Evolutionary conservation across 1,140 invertebrate genomes (phyloP).

Genomic region (Andrena cerasifolii): DNA sequence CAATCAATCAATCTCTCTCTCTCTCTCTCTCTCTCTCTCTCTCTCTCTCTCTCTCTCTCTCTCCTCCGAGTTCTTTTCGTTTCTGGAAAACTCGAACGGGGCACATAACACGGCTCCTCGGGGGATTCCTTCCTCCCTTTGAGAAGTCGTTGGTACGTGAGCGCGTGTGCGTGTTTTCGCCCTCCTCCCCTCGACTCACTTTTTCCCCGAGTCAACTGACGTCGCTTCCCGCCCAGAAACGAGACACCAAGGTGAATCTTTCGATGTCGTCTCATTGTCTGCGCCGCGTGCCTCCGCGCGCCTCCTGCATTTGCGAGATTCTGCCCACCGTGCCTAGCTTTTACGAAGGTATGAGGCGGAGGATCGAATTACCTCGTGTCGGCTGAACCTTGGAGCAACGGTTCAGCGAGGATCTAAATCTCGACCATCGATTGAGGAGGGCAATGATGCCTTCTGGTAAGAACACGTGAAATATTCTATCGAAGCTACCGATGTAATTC

Average conservation of each 20-base stretch:
- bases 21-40: background rate
- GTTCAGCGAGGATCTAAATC: too few relatives aligned
- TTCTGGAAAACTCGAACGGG: constrained; percentile 55
- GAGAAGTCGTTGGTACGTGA: constrained; percentile 45
- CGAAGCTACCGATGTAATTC: background rate
- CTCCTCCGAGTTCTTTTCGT: constrained; percentile 42
- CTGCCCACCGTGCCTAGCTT: too few relatives aligned
- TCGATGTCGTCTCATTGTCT: constrained; percentile 6
- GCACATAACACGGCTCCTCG: constrained; percentile 62
- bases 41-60: background rate
- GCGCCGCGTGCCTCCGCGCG: constrained; percentile 26
- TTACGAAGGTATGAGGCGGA: background rate
- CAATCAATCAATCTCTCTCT: too few relatives aligned
- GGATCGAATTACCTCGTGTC: background rate
- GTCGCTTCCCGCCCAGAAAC: background rate
- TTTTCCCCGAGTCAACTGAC: constrained; percentile 39
- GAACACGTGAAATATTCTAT: too few relatives aligned
- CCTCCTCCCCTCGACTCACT: background rate
- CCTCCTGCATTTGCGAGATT: too few relatives aligned
- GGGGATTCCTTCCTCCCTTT: constrained; percentile 59
- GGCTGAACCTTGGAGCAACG: too few relatives aligned
- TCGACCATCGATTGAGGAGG: too few relatives aligned
- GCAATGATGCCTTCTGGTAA: too few relatives aligned
- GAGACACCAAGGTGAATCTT: constrained; percentile 12
- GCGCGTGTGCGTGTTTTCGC: constrained; percentile 50